Conservation (phyloP, 2,797 vertebrate genomes). For the Chrysolophus pictus region DNA sequence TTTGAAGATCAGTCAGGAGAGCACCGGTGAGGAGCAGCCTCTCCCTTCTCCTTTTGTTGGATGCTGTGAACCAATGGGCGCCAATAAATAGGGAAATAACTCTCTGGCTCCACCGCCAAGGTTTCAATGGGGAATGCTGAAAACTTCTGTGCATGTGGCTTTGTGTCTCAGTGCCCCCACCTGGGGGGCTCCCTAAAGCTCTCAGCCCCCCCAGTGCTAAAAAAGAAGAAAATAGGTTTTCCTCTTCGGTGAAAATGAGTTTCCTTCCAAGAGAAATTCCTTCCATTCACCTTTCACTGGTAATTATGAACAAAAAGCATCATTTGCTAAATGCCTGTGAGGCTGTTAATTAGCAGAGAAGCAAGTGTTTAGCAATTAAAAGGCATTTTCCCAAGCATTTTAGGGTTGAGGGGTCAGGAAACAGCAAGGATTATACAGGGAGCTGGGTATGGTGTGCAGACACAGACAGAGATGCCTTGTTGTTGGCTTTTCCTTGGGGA, state of each 20-base stretch:
- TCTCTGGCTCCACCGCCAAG: fast-evolving
- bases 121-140: neutral
- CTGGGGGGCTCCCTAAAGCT: neutral
- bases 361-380: constrained; percentile 38
- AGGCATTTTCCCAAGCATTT: neutral
- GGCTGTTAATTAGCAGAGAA: constrained; percentile 71
- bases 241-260: neutral
- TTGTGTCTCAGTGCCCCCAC: neutral
- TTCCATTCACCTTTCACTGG: constrained; percentile 58
- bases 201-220: neutral
- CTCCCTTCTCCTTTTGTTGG: neutral
- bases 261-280: constrained; percentile 7
- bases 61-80: neutral
- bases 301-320: constrained; percentile 68
- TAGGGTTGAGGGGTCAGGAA: neutral
- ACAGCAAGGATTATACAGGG: neutral
- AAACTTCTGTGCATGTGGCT: neutral
- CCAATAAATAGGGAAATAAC: neutral
- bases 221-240: neutral
- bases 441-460: fast-evolving
- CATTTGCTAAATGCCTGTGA: constrained; percentile 49
- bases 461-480: neutral
- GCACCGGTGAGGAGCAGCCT: neutral
- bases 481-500: neutral
- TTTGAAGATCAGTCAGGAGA: constrained; percentile 21